Evolutionary conservation across 2,888 invertebrate genomes (phyloP), one percentile per base, ranked within the genome.

Genomic region (Atrina japonica): DNA sequence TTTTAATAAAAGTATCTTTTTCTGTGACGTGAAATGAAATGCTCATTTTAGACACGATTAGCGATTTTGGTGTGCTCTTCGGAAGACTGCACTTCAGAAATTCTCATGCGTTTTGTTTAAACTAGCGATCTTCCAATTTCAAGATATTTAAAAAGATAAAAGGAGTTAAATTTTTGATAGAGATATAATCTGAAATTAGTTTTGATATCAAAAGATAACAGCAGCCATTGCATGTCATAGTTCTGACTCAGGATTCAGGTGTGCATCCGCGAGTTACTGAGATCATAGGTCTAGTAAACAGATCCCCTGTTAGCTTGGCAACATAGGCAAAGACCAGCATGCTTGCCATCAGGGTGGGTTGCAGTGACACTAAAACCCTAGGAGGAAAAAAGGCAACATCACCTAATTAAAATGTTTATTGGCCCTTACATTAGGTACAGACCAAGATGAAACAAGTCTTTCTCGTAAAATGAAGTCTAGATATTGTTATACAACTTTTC

Each of bases 161-260:
- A 23, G 18, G 45, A 56, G 66, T 66, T 70, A 40, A 70, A 70
- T 70, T 66, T 70, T 70, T 66, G 66, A 55, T 55, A 66, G 43
- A 66, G 70, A 70, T 70, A 70, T 66, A 60, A 70, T 70, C 70
- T 55, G 49, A 21, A 56, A 29, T 49, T 45, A 60, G 66, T 53
- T 65, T 66, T 65, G 70, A 70, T 70, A 70, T 66, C 56, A 70
- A 69, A 58, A 49, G 69, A 69, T 69, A 64, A 56, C 18, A 49
- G 25, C 58, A 49, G 16, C 35, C 14, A 56, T 60, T 60, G 53
- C 61, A 68, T 68, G 61, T 53, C 47, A 53, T 16, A 29, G 55
- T 41, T 45, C 61, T 68, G 68, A 68, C 61, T 68, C 61, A 68
- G 40, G 50, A 40, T 58, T 72, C 71, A 63, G 66, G 71, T 67